Conservation (phyloP, 2,113 vertebrate species). For the Rhagologus leucostigma region DNA sequence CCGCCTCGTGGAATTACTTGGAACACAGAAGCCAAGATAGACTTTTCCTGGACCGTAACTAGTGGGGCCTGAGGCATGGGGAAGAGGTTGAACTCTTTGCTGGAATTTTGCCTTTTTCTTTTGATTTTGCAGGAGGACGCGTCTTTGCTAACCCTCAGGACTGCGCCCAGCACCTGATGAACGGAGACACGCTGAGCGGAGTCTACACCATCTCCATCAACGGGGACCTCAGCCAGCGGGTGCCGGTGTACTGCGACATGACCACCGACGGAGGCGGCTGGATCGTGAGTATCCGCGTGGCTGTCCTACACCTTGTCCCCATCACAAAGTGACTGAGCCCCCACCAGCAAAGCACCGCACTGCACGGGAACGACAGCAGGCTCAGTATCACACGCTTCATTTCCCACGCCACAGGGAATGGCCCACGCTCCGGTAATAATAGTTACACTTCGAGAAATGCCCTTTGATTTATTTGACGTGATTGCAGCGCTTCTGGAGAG, state of each 20-base stretch:
- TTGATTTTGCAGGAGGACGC: slow-evolving; percentile 78
- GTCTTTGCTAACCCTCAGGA: slow-evolving; percentile 93
- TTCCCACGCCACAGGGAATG: slow-evolving; percentile 10
- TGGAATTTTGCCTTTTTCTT: not conserved
- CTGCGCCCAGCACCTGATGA: slow-evolving; percentile 93
- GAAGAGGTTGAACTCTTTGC: not conserved
- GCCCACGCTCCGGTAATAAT: slow-evolving; percentile 21
- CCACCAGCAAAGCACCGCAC: not conserved
- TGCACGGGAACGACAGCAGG: not conserved
- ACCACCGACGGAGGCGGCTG: slow-evolving; percentile 91
- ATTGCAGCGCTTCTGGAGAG: slow-evolving; percentile 57
- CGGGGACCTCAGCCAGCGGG: slow-evolving; percentile 83
- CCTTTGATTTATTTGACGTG: slow-evolving; percentile 69
- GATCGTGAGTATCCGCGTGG: slow-evolving; percentile 81
- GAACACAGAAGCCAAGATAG: not conserved
- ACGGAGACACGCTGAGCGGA: slow-evolving; percentile 87
- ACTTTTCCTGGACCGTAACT: not conserved
- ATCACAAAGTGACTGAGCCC: not conserved
- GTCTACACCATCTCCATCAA: slow-evolving; percentile 94
- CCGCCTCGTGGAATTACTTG: fast-evolving
- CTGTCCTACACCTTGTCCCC: fast-evolving
- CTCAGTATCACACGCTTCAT: not conserved
- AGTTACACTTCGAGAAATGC: slow-evolving; percentile 55
- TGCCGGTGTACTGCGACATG: slow-evolving; percentile 98
- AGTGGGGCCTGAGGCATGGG: fast-evolving